Evolutionary conservation across 2,113 vertebrate genomes (phyloP).

Genomic region (Oostethus manadensis): DNA sequence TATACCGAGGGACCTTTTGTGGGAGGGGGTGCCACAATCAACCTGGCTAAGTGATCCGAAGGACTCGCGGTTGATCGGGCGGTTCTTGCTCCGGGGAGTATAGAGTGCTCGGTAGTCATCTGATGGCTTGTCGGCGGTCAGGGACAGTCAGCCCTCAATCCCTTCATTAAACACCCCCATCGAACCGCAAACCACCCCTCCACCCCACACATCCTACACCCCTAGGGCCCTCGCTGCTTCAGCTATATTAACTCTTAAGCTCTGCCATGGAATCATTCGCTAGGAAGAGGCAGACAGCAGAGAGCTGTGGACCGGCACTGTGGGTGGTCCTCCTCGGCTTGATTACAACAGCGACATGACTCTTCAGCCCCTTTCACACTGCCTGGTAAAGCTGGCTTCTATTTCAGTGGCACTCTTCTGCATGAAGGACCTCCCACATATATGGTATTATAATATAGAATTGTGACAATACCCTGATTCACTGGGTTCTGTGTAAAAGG

Average conservation of each 20-base stretch:
- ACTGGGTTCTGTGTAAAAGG: no score
- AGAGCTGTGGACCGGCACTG: constrained; percentile 30
- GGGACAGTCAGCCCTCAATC: constrained; percentile 53
- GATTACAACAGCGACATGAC: constrained; percentile 49
- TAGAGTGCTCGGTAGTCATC: constrained; percentile 36
- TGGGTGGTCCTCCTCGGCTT: constrained; percentile 34
- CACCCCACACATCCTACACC: no score
- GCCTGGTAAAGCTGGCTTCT: no score
- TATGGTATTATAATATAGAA: no score
- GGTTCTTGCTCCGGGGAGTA: constrained; percentile 19
- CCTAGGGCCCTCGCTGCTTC: constrained; percentile 44
- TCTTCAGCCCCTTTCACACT: constrained; percentile 27
- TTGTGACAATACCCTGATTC: no score
- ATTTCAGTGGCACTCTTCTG: no score
- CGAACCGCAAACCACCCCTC: background rate
- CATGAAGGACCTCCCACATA: no score
- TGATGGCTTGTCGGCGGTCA: constrained; percentile 52
- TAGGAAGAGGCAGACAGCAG: constrained; percentile 41
- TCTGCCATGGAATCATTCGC: constrained; percentile 45
- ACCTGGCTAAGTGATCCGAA: constrained; percentile 54
- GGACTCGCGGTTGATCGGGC: constrained; percentile 28
- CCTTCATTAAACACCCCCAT: constrained; percentile 51
- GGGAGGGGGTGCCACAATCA: constrained; percentile 30
- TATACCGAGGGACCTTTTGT: constrained; percentile 40
- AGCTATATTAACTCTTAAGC: constrained; percentile 47